Evolutionary conservation across 1,140 invertebrate species (phyloP).

Genomic region (Apis cerana): DNA sequence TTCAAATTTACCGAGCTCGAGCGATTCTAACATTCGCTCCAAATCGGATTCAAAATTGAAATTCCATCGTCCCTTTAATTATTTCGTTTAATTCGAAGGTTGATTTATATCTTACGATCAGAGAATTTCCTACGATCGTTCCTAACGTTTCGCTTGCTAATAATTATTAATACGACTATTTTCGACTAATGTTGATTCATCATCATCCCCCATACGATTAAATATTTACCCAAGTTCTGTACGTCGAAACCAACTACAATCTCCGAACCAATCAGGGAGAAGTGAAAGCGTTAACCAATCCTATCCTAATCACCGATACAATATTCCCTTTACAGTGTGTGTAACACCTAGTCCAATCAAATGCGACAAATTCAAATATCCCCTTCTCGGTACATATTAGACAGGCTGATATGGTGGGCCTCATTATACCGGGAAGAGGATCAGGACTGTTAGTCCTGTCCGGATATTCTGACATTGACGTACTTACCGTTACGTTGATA

Average conservation of each 20-base stretch:
- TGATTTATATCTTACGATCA: too few relatives aligned
- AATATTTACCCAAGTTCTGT: conserved; percentile 13
- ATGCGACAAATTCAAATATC: conserved; percentile 52
- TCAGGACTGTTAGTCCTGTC: conserved; percentile 55
- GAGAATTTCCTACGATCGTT: too few relatives aligned
- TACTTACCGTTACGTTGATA: conserved; percentile 56
- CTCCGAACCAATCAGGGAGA: background rate
- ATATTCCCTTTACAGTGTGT: background rate
- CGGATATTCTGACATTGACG: conserved; percentile 62
- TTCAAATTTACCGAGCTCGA: too few relatives aligned
- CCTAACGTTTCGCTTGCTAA: too few relatives aligned
- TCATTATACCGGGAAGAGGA: conserved; percentile 38
- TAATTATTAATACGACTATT: too few relatives aligned
- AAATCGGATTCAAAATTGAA: too few relatives aligned
- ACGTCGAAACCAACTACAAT: too few relatives aligned
- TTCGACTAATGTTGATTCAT: too few relatives aligned
- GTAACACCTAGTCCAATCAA: conserved; percentile 39
- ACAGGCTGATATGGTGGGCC: conserved; percentile 13
- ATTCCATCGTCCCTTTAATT: too few relatives aligned
- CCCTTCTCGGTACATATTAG: conserved; percentile 30
- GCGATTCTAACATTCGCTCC: too few relatives aligned
- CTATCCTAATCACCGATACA: conserved; percentile 6
- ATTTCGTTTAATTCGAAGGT: too few relatives aligned
- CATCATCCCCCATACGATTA: background rate
- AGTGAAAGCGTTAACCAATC: background rate